A percentile compares a stretch with the other conserved stretches of the same genome.
phyloP scores from a whole-genome alignment of 2,797 vertebrate species.

The Halcyon leucocephala region DNA sequence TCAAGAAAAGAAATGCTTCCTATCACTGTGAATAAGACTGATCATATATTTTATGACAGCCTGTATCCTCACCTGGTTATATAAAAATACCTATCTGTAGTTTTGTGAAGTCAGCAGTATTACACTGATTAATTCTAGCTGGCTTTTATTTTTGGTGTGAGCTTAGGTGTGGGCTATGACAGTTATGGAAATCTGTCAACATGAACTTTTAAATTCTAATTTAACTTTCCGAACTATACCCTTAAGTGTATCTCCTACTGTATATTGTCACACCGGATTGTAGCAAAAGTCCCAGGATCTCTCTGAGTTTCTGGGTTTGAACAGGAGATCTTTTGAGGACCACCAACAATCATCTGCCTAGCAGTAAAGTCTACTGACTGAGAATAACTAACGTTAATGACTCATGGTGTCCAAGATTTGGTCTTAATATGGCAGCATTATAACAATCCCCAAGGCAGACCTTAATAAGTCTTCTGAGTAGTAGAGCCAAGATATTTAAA shows the following conservation, averaged over 20 bases:
- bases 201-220: conserved; percentile 11
- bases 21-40: not conserved
- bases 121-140: not conserved
- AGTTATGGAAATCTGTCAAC: not conserved
- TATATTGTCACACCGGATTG: not conserved
- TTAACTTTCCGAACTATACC: not conserved
- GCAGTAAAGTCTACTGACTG: not conserved
- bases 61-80: not conserved
- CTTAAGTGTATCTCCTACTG: not conserved
- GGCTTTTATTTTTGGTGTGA: not conserved
- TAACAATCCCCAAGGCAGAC: not conserved
- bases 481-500: not conserved
- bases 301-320: not conserved
- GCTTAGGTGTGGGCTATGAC: not conserved
- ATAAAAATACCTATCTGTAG: conserved; percentile 3
- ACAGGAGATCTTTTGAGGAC: not conserved
- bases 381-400: not conserved
- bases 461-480: not conserved
- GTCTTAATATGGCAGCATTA: not conserved
- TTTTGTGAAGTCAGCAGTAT: conserved; percentile 32
- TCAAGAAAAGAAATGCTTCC: not conserved
- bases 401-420: not conserved
- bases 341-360: not conserved
- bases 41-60: not conserved
- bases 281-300: not conserved